Base-by-base conservation (phyloP, 2,113 vertebrate genomes). In the Sciurus niger region DNA sequence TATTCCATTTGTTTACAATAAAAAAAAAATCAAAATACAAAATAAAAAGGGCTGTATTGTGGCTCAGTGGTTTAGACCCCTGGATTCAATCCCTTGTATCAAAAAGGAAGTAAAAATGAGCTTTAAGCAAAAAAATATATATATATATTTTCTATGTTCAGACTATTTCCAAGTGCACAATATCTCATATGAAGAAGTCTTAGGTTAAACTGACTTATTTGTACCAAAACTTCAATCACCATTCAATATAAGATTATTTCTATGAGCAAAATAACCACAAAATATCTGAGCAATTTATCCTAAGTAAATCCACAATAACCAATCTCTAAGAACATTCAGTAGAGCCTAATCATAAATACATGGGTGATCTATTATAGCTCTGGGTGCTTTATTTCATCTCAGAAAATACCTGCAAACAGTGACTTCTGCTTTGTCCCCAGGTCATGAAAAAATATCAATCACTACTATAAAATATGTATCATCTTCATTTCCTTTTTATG, bases 361-460 rank as follows among this genome's bases (percentile, higher is more conserved):
- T 1, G 70, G 53, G 32, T 40, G 55, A 37, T 77, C 93, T 92
- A 76, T 89, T 84, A 67, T 17, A 90, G n/a, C 22, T 22, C 17
- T n/a, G n/a, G 92, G 53, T 83, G 55, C 37, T 84, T 93, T 85
- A 93, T 94, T 84, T 77, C 84, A 90, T 34, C 70, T 85, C 37
- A 16, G 25, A 46, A 96, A 95, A 97, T 82, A 60, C 67, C 68
- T 78, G 46, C 73, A 67, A 89, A 90, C 68, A 96, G 51, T 70
- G 83, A 34, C 55, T 84, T 94, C 67, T 51, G 43, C 51, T 95
- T 51, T 83, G 74, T 77, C 84, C 40, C 34, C 5, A 12, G 79
- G 93, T 60, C 94, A 96, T 79, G 84, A 93, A 83, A 83, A 97
- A 95, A 74, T 78, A 84, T 95, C 97, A 96, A 97, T 97, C 96